Conservation (phyloP, 2,888 invertebrate species). For the Rhamphomyia laevipes region DNA sequence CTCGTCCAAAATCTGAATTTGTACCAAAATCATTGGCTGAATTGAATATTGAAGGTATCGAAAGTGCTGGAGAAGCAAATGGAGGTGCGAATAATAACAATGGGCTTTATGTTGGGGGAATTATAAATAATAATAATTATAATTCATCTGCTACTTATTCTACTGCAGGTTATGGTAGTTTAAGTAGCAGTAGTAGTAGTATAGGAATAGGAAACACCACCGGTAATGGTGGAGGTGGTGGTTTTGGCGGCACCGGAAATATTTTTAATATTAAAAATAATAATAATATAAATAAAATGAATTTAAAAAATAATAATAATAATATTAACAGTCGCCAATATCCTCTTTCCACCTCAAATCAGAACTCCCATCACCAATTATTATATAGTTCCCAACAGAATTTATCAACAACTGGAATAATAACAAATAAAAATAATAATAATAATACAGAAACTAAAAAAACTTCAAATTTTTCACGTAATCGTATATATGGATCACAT, state of each 20-base stretch:
- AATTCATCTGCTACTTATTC: not conserved
- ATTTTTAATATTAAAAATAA: not conserved
- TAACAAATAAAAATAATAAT: conserved; percentile 9
- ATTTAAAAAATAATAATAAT: not conserved
- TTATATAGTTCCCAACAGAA: conserved; percentile 20
- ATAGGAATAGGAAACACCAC: not conserved
- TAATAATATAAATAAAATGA: not conserved
- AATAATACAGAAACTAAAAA: conserved; percentile 3
- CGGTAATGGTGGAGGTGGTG: not conserved
- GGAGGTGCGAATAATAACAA: conserved; percentile 22
- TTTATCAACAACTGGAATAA: conserved; percentile 14
- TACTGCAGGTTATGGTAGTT: not conserved
- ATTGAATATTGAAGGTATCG: conserved; percentile 56
- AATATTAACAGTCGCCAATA: conserved; percentile 12
- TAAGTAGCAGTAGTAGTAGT: conserved; percentile 22
- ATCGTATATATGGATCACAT: conserved; percentile 17
- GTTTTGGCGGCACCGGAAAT: not conserved
- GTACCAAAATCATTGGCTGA: conserved; percentile 83
- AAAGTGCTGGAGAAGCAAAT: conserved; percentile 5
- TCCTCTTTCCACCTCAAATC: conserved; percentile 3
- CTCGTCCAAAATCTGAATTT: conserved; percentile 81
- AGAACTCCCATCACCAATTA: conserved; percentile 17
- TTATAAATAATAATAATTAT: conserved; percentile 10
- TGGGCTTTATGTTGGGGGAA: conserved; percentile 14
- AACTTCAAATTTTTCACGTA: conserved; percentile 15